Evolutionary conservation across 1,140 invertebrate species (phyloP).

Genomic region (Trialeurodes vaporariorum): DNA sequence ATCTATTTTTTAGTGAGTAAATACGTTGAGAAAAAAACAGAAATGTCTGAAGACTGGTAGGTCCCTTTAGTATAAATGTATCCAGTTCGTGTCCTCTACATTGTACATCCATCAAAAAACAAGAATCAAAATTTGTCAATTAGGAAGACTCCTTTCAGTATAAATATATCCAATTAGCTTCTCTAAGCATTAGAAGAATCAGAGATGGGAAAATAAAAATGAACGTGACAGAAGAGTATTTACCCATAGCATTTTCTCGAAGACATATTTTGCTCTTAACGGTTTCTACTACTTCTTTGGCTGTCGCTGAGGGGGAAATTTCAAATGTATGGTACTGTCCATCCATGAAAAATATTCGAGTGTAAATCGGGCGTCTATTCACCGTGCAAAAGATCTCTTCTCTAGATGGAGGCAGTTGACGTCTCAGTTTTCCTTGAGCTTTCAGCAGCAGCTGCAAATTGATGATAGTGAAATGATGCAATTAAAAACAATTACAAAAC

Average conservation of each 20-base stretch:
- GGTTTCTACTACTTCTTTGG: slow-evolving; percentile 77
- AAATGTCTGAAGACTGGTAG: no score
- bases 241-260: slow-evolving; percentile 61
- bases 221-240: slow-evolving; percentile 20
- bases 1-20: no score
- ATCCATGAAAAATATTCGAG: slow-evolving; percentile 85
- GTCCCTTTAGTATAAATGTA: no score
- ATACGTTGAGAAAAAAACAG: no score
- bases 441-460: slow-evolving; percentile 57
- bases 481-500: slow-evolving; percentile 5
- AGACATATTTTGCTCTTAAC: slow-evolving; percentile 89
- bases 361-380: slow-evolving; percentile 78
- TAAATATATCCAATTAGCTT: no score
- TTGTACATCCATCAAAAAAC: no score
- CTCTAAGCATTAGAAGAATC: no score
- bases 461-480: slow-evolving; percentile 14
- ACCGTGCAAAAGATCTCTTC: slow-evolving; percentile 89
- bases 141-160: no score
- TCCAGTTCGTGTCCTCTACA: no score
- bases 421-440: slow-evolving; percentile 70
- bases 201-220: no score
- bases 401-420: slow-evolving; percentile 83
- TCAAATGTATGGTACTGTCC: slow-evolving; percentile 89
- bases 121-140: no score
- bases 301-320: slow-evolving; percentile 87